These are phyloP conservation scores for Calyptomena viridis DNA, from an alignment of 2,113 vertebrate species.

Conservation along the genomic window DNA sequence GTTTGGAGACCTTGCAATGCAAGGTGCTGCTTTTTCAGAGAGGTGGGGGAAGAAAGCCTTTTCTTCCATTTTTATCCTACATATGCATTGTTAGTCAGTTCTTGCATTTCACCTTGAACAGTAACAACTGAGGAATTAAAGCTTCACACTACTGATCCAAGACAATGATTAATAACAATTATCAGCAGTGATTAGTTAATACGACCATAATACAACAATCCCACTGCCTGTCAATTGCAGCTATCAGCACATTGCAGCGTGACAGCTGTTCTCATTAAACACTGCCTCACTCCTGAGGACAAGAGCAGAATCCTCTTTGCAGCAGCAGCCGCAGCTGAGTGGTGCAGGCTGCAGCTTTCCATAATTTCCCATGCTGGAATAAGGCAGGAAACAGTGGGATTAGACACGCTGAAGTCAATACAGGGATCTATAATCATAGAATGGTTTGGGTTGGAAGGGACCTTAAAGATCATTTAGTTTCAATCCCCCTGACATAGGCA, in stretches of 20 bases:
- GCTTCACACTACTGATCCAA: not conserved
- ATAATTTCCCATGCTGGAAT: not conserved
- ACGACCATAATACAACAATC: not conserved
- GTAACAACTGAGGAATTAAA: not conserved
- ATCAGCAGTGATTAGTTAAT: conserved; percentile 22
- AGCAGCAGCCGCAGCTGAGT: not conserved
- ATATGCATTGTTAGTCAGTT: not conserved
- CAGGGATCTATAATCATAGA: not conserved
- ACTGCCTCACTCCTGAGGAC: not conserved
- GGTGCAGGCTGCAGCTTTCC: not conserved
- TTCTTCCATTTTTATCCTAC: not conserved
- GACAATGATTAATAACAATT: conserved; percentile 19
- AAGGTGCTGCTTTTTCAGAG: not conserved
- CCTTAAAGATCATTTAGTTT: not conserved
- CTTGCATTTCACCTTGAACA: not conserved
- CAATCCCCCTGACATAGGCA: not conserved
- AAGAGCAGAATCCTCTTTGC: not conserved
- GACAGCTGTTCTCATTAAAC: not conserved
- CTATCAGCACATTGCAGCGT: not conserved
- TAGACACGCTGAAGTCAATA: not conserved
- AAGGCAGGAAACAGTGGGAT: not conserved
- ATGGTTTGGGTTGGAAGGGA: not conserved
- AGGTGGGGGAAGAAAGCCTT: not conserved
- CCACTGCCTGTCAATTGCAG: not conserved
- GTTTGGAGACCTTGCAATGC: not conserved